phyloP scores from a whole-genome alignment of 2,113 vertebrate species.

The Hemibagrus wyckioides region DNA sequence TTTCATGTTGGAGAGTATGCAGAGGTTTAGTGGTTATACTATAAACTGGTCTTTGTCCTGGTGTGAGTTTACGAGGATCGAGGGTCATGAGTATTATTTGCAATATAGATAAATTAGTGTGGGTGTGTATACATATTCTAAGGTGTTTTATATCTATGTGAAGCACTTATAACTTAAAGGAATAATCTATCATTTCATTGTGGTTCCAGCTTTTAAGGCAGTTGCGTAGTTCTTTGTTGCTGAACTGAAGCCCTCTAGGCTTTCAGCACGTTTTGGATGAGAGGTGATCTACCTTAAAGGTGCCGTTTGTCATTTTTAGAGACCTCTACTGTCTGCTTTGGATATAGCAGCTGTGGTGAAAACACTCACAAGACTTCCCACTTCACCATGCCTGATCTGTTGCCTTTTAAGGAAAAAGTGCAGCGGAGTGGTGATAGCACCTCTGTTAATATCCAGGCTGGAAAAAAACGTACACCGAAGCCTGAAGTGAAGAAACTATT shows the following conservation, averaged over 20 bases:
- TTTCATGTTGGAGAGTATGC: neutral
- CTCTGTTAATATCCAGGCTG: neutral
- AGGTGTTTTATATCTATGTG: neutral
- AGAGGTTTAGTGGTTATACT: neutral
- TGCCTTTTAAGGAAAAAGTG: neutral
- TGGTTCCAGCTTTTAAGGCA: neutral
- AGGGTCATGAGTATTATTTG: neutral
- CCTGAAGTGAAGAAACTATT: neutral
- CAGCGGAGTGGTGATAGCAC: neutral
- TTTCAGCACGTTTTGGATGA: neutral
- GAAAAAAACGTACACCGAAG: neutral
- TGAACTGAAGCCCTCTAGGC: neutral
- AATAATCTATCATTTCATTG: neutral
- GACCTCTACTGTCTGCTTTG: neutral
- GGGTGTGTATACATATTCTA: neutral
- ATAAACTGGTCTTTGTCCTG: constrained; percentile 8
- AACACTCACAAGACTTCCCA: neutral
- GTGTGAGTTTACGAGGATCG: neutral
- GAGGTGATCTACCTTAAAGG: neutral
- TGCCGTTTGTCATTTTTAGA: neutral
- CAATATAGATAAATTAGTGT: neutral
- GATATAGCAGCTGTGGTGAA: neutral
- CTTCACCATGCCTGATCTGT: neutral
- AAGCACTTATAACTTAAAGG: neutral
- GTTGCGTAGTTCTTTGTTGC: neutral